These are phyloP conservation scores for Gryon sp. DNA, from an alignment of 1,140 invertebrate species.

Conservation along the genomic window DNA sequence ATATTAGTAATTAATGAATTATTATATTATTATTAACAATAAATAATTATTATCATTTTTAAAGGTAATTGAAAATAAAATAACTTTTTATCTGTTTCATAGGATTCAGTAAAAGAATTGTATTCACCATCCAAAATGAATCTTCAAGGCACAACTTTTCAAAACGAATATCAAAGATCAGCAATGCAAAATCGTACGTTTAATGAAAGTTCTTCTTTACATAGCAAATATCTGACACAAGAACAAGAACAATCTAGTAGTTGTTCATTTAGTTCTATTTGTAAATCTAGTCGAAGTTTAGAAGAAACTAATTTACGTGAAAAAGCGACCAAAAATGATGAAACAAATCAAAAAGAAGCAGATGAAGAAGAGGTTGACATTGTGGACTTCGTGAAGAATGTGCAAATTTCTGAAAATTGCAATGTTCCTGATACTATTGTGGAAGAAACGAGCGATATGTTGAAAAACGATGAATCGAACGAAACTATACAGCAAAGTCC, in stretches of 20 bases:
- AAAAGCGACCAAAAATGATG: slow-evolving; percentile 1
- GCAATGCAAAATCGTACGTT: not conserved
- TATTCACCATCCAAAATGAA: slow-evolving; percentile 40
- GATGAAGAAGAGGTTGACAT: slow-evolving; percentile 15
- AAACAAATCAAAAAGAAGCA: no score
- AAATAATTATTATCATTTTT: no score
- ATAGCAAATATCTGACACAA: no score
- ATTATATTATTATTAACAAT: no score
- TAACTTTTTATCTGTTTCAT: not conserved
- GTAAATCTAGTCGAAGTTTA: not conserved
- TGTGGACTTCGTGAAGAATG: slow-evolving; percentile 11
- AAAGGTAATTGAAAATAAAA: not conserved
- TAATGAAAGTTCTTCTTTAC: not conserved
- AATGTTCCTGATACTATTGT: slow-evolving; percentile 18
- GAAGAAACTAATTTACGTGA: slow-evolving; percentile 31
- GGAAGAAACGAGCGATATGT: slow-evolving; percentile 10
- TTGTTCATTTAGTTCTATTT: no score
- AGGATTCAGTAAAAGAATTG: slow-evolving; percentile 19
- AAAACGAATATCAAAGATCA: slow-evolving; percentile 3
- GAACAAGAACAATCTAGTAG: no score
- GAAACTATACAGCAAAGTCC: not conserved
- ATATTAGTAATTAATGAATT: no score
- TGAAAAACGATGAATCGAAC: slow-evolving; percentile 19
- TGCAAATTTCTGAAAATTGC: not conserved
- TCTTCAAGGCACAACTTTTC: slow-evolving; percentile 29